Evolutionary conservation across 1,140 invertebrate species (phyloP), one percentile per base, ranked within the genome.

Genomic region (Neodiprion pinetum): DNA sequence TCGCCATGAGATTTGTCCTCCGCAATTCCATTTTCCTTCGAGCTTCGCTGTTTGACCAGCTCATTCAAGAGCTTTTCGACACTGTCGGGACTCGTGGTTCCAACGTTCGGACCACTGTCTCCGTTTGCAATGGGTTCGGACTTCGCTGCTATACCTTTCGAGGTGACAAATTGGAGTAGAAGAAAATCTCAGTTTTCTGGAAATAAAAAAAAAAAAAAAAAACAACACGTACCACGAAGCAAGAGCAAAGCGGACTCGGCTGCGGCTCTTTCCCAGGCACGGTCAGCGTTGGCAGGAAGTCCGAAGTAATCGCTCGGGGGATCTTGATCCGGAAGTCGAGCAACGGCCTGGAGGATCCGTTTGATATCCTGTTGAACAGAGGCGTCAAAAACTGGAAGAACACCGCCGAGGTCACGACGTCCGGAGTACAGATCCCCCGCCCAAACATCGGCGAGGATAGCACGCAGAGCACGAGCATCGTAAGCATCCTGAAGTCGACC

Each of bases 401-500:
- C 83, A 7, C 90, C 90, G 0, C 93, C 85, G 0, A 91, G 86
- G 80, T 87, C 90, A 85, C 90, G 90, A 74, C 89, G 86, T 73
- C 91, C 91, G 72, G 90, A 90, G 67, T 92, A 85, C 11, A 92
- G 81, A 85, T 91, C 85, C 83, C 89, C 80, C 67, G 87, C 92
- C 86, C 97, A 97, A 80, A 94, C 94, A 61, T 93, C 90, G n/a
- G 88, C 82, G 1, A 97, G 83, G 83, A 97, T 97, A 0, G 93
- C 92, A 11, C 90, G 86, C 28, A 98, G 83, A 2, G 96, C 93
- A 67, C 91, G 87, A 71, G 92, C 84, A 87, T 98, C 97, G 83
- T 94, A 93, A 9, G 89, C 83, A 79, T 96, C 96, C 83, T 97
- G 96, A 9, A 98, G 90, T 66, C 96, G 88, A 1, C 97, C 97